Percentiles rank a stretch among this genome's conserved stretches.
Evolutionary conservation across 2,797 vertebrate species (phyloP).

Genomic region (Hippoglossus hippoglossus): DNA sequence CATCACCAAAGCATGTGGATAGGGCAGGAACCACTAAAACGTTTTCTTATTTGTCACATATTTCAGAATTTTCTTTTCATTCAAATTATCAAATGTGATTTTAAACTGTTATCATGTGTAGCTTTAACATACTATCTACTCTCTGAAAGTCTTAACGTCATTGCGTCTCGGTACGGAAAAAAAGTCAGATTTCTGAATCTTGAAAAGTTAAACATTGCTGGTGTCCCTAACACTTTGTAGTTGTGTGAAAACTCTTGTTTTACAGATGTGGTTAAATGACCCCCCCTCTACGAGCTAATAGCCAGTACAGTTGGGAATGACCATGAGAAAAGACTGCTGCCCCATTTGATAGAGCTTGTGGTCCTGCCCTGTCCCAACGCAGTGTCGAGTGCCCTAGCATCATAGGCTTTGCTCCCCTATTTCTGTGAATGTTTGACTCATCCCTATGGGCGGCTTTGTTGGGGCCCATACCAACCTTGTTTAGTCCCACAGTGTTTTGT

Average conservation of each 20-base stretch:
- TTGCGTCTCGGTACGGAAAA: constrained; percentile 5
- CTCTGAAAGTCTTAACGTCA: neutral
- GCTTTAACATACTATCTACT: neutral
- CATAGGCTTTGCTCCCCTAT: constrained; percentile 94
- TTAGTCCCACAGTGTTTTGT: constrained; percentile 99
- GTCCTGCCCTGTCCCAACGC: constrained; percentile 91
- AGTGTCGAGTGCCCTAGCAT: constrained; percentile 95
- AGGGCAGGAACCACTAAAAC: constrained; percentile 74
- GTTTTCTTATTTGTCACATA: constrained; percentile 14
- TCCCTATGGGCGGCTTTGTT: constrained; percentile 99
- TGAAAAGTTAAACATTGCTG: constrained; percentile 52
- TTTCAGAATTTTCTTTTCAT: constrained; percentile 13
- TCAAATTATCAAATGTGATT: constrained; percentile 7
- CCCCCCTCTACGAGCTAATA: constrained; percentile 86
- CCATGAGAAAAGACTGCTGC: constrained; percentile 73
- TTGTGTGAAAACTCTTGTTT: constrained; percentile 96
- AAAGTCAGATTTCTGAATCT: constrained; percentile 28
- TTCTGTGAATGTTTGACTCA: constrained; percentile 98
- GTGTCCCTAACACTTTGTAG: constrained; percentile 88
- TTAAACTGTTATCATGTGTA: constrained; percentile 8
- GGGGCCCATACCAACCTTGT: constrained; percentile 99
- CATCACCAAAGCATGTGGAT: constrained; percentile 55
- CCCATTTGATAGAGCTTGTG: constrained; percentile 86
- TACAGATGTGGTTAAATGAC: constrained; percentile 96
- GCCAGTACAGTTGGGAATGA: constrained; percentile 91